Conservation (phyloP, 1,140 invertebrate species). For the Ips typographus region DNA sequence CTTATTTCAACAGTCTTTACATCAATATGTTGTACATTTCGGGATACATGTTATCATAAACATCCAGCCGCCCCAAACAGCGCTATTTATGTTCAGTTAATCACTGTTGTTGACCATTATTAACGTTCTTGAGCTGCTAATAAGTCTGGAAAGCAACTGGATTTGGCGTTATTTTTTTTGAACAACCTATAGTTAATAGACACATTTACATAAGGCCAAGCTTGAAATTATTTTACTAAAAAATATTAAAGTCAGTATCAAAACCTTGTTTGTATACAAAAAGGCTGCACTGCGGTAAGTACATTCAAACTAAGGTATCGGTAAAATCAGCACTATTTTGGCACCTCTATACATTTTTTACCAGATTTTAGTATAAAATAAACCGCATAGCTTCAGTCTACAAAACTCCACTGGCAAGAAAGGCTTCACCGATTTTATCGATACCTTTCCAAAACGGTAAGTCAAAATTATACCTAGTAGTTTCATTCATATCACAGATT, state of each 20-base stretch:
- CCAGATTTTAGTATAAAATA: too few relatives aligned
- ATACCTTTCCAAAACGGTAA: not conserved
- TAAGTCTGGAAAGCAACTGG: not conserved
- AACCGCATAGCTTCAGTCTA: too few relatives aligned
- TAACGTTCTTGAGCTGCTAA: not conserved
- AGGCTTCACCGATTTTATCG: slow-evolving; percentile 1
- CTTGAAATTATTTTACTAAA: slow-evolving; percentile 19
- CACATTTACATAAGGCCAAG: slow-evolving; percentile 32
- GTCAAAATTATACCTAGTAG: slow-evolving; percentile 20
- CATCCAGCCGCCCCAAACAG: not conserved
- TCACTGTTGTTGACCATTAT: not conserved
- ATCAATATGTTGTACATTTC: slow-evolving; percentile 33
- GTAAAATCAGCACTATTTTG: not conserved
- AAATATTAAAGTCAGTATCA: slow-evolving; percentile 18
- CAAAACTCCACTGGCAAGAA: not conserved
- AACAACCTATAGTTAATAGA: not conserved
- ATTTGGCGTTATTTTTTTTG: not conserved
- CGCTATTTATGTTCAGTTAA: not conserved
- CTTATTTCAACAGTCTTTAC: slow-evolving; percentile 37
- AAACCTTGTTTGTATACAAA: slow-evolving; percentile 5
- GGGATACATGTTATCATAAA: slow-evolving; percentile 8
- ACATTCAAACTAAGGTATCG: not conserved
- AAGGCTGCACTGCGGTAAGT: slow-evolving; percentile 7
- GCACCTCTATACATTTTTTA: not conserved
- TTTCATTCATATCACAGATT: slow-evolving; percentile 33